Base-by-base conservation (phyloP, 1,140 invertebrate genomes). In the Drosophila quadrilineata region DNA sequence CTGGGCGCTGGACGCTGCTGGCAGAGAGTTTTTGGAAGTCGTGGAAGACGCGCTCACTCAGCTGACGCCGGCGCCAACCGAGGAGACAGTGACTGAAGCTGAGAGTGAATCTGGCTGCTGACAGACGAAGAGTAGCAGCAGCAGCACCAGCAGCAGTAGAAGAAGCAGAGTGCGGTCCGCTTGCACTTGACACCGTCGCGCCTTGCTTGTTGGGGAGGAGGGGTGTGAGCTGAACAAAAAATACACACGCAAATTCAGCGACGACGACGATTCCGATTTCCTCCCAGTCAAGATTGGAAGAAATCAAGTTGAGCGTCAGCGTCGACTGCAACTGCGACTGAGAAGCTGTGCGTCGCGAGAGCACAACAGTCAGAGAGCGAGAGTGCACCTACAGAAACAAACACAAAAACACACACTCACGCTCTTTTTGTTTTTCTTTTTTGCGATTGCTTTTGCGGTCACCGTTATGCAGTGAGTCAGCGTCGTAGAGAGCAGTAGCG, bases 211-310 rank as follows among this genome's bases (percentile, higher is more conserved):
- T 36, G 48, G 22, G 31, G 19, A 38, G 16, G 10, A 21, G 36
- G 8, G 31, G 8, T 9, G 46, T 21, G 28, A 21, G 33, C 3
- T 16, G 35, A 33, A 26, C 36, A 33, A 12, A 62, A 48, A 43
- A 36, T 38, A 63, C 46, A 56, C 41, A 48, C 41, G 66, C 66
- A 64, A 65, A 58, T 69, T 58, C 52, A 19, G 17, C 62, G 60
- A 48, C 53, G 46, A 36, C 53, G 52, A 38, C 73, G 71, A 87
- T 80, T 87, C 67, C 65, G 75, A 80, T 79, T 80, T 79, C n/a
- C n/a, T n/a, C 75, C 58, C 72, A 59, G 62, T 49, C 52, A 73
- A 84, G 72, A 79, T 79, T 80, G 75, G 64, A 77, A 82, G 73
- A 86, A 79, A 79, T 79, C 72, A 79, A 70, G 65, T 77, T 74